These are phyloP conservation scores for Lissocephala sabroskyi DNA, from an alignment of 2,888 invertebrate species.

Conservation along the genomic window DNA sequence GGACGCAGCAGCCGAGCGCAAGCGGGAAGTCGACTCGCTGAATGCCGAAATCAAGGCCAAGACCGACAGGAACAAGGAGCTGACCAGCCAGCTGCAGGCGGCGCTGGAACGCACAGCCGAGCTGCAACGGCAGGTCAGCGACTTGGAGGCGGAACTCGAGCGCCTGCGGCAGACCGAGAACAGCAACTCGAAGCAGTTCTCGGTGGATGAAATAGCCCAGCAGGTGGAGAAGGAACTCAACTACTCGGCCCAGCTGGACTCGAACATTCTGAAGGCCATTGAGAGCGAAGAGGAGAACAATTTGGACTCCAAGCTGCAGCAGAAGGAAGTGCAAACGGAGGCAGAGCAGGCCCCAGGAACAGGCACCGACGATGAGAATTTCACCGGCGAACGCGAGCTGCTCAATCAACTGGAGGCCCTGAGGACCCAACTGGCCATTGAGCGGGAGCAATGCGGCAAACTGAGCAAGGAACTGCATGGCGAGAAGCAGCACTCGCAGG, in stretches of 20 bases:
- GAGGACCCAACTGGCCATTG: constrained; percentile 56
- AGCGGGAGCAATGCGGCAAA: constrained; percentile 72
- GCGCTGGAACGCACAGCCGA: constrained; percentile 47
- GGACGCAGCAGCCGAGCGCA: constrained; percentile 69
- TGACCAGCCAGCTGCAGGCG: constrained; percentile 41
- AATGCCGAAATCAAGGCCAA: constrained; percentile 76
- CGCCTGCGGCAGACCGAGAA: constrained; percentile 64
- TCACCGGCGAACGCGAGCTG: constrained; percentile 66
- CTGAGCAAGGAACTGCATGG: constrained; percentile 76
- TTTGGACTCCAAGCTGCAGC: constrained; percentile 52
- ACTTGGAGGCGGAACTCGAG: constrained; percentile 71
- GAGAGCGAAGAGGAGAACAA: constrained; percentile 74
- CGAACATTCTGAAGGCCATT: constrained; percentile 76
- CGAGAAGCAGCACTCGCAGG: constrained; percentile 76
- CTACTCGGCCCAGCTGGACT: constrained; percentile 76
- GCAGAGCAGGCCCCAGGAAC: constrained; percentile 23
- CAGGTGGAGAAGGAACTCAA: constrained; percentile 76
- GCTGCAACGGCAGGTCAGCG: constrained; percentile 74
- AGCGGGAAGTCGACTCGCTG: constrained; percentile 75
- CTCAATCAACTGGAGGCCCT: constrained; percentile 67
- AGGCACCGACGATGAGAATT: constrained; percentile 68
- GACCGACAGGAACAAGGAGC: constrained; percentile 73
- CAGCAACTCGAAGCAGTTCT: constrained; percentile 68
- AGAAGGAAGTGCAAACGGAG: constrained; percentile 44
- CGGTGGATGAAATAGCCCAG: constrained; percentile 75